These are phyloP conservation scores for Halichoerus grypus DNA, from an alignment of 2,113 vertebrate species.

Conservation along the genomic window DNA sequence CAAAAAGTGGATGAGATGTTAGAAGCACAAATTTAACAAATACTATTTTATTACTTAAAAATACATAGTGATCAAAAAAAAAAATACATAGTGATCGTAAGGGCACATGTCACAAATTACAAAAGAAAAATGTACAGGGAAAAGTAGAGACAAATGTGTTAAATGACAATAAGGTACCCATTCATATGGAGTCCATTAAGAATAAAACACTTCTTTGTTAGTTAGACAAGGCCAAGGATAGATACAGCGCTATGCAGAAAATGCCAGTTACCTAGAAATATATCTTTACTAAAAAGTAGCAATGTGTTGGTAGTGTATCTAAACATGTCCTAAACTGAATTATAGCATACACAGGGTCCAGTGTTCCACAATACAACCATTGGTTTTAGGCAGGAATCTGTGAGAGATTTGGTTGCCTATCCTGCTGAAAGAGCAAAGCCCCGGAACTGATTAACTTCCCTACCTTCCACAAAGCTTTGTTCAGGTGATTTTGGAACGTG, in stretches of 20 bases:
- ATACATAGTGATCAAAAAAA: constrained; percentile 30
- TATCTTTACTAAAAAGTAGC: not conserved
- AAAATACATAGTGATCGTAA: constrained; percentile 59
- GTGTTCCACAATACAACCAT: not conserved
- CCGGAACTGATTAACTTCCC: constrained; percentile 77
- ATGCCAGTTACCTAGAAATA: constrained; percentile 28
- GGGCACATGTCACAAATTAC: constrained; percentile 55
- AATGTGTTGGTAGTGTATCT: not conserved
- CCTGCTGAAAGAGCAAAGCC: constrained; percentile 74
- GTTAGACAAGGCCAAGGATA: not conserved
- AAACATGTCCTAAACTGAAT: not conserved
- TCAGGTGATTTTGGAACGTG: constrained; percentile 84
- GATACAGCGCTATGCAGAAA: not conserved
- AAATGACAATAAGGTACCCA: constrained; percentile 23
- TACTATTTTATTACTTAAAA: constrained; percentile 80
- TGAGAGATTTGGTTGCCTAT: constrained; percentile 5
- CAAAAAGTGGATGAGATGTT: constrained; percentile 70
- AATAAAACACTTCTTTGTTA: constrained; percentile 46
- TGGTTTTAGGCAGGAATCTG: constrained; percentile 40
- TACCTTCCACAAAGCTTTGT: constrained; percentile 84
- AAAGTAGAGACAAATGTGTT: constrained; percentile 36
- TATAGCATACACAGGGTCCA: not conserved
- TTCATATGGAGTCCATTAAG: not conserved
- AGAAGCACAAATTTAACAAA: constrained; percentile 69
- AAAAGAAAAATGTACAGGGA: constrained; percentile 44